Percentiles rank a stretch among this genome's conserved stretches.
Evolutionary conservation across 1,140 invertebrate species (phyloP).

Genomic region (Temnothorax nylanderi): DNA sequence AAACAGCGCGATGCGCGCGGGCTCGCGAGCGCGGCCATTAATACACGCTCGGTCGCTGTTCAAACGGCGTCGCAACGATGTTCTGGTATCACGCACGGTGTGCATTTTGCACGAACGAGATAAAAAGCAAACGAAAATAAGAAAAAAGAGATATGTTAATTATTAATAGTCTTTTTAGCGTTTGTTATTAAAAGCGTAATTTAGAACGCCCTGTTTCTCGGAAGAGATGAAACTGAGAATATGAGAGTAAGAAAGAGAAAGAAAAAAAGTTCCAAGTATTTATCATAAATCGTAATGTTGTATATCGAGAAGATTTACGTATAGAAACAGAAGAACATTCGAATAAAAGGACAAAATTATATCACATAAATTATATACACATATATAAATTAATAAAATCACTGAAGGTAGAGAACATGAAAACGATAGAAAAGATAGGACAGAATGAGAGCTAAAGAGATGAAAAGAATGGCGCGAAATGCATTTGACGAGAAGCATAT

Average conservation of each 20-base stretch:
- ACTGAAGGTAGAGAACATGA: neutral
- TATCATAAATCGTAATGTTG: neutral
- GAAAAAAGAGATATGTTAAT: conserved; percentile 8
- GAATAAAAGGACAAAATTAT: neutral
- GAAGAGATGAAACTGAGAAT: neutral
- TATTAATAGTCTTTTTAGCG: conserved; percentile 17
- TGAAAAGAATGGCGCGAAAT: neutral
- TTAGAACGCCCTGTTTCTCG: neutral
- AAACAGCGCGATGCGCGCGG: conserved; percentile 38
- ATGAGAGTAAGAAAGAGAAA: neutral
- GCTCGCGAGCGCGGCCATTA: conserved; percentile 36
- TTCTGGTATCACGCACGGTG: conserved; percentile 33
- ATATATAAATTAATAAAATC: neutral
- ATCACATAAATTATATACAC: neutral
- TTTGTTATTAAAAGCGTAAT: neutral
- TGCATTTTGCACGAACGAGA: conserved; percentile 26
- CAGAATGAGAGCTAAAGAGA: neutral
- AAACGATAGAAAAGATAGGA: neutral
- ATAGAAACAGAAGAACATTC: neutral
- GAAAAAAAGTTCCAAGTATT: neutral
- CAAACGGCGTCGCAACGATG: conserved; percentile 51
- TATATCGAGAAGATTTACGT: neutral
- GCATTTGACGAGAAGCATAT: neutral
- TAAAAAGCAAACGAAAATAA: conserved; percentile 24
- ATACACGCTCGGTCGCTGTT: conserved; percentile 49